Conservation (phyloP, 2,797 vertebrate species). For the Alfaro cultratus region DNA sequence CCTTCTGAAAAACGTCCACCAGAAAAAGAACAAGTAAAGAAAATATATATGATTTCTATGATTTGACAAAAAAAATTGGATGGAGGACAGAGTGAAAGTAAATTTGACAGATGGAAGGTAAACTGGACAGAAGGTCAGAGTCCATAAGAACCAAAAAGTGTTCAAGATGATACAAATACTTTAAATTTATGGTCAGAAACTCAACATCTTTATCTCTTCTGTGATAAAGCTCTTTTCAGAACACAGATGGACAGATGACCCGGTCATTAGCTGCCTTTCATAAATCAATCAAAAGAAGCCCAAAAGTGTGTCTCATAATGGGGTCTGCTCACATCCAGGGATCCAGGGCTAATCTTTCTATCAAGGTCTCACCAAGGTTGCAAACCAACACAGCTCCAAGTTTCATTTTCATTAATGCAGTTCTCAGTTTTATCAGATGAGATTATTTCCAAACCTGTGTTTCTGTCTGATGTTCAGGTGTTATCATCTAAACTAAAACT, state of each 20-base stretch:
- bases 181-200: not conserved
- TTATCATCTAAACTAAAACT: conserved; percentile 18
- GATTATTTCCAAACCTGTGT: not conserved
- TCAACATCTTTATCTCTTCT: not conserved
- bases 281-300: not conserved
- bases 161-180: not conserved
- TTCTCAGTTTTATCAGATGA: not conserved
- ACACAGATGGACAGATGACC: not conserved
- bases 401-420: not conserved
- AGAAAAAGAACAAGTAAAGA: no score
- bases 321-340: not conserved
- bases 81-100: not conserved
- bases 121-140: not conserved
- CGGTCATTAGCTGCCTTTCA: not conserved
- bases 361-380: not conserved
- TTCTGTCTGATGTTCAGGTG: not conserved
- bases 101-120: not conserved
- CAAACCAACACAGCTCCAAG: not conserved
- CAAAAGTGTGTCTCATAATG: not conserved
- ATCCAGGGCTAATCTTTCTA: not conserved
- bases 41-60: no score
- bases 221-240: not conserved
- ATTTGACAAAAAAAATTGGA: no score
- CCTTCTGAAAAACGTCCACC: no score
- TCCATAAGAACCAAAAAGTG: not conserved